Conservation (phyloP, 2,113 vertebrate genomes). For the Rhinichthys klamathensis region DNA sequence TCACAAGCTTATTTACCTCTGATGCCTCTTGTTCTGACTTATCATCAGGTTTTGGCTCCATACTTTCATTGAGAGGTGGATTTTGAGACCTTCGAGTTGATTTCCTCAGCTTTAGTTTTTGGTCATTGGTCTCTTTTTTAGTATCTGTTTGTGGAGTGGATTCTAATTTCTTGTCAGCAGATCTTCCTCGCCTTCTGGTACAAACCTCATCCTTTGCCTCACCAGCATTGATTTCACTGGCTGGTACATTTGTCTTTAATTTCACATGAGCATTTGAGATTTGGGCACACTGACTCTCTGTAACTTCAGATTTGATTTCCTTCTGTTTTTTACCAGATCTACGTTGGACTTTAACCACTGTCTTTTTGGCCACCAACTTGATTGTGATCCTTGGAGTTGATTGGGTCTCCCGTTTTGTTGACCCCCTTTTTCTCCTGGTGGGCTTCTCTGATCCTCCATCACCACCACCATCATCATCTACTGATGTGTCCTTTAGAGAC, state of each 20-base stretch:
- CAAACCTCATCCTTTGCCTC: constrained; percentile 58
- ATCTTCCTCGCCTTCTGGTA: constrained; percentile 72
- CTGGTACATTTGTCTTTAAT: constrained; percentile 75
- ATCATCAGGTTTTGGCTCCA: constrained; percentile 64
- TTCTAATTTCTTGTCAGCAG: constrained; percentile 67
- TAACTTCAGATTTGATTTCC: constrained; percentile 79
- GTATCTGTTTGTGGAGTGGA: constrained; percentile 55
- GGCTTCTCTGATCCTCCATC: constrained; percentile 65
- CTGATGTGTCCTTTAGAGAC: constrained; percentile 56
- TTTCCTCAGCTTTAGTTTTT: constrained; percentile 63
- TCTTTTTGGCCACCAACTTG: constrained; percentile 79
- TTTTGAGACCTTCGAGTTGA: constrained; percentile 52
- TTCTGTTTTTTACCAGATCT: constrained; percentile 74
- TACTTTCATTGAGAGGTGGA: constrained; percentile 51
- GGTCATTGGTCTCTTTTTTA: constrained; percentile 68
- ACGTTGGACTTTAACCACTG: constrained; percentile 66
- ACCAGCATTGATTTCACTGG: constrained; percentile 59
- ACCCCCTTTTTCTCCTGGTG: constrained; percentile 59
- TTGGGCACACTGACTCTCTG: constrained; percentile 76
- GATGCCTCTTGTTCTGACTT: constrained; percentile 61
- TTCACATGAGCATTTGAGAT: constrained; percentile 80
- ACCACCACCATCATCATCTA: constrained; percentile 61
- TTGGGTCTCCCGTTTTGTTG: constrained; percentile 64
- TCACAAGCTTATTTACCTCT: constrained; percentile 63
- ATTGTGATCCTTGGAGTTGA: constrained; percentile 77